phyloP scores from a whole-genome alignment of 2,888 invertebrate species.

The Campoletis raptor region DNA sequence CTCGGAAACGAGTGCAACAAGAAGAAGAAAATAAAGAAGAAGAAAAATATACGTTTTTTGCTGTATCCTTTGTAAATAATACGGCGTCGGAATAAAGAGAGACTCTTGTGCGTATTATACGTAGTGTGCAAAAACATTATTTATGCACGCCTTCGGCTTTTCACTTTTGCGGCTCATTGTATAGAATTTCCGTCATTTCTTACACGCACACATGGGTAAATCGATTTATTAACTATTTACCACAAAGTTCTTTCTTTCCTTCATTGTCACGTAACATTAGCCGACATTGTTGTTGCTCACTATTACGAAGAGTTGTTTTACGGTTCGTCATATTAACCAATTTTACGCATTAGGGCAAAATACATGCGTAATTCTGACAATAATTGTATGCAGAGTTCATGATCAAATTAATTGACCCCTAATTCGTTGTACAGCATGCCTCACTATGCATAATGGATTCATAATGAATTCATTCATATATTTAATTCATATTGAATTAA shows the following conservation, averaged over 20 bases:
- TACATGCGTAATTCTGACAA: no score
- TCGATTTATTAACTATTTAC: conserved; percentile 33
- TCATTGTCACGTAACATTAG: conserved; percentile 1
- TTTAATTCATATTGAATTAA: no score
- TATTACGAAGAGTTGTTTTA: not conserved
- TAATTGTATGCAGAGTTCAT: no score
- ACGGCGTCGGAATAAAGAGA: not conserved
- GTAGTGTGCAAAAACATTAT: not conserved
- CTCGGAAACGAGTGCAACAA: conserved; percentile 21
- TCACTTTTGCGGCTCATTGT: conserved; percentile 35
- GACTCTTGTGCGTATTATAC: not conserved
- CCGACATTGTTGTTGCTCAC: not conserved
- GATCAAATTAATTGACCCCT: no score
- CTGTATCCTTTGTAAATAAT: conserved; percentile 54
- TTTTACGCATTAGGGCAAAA: no score
- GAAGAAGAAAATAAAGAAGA: conserved; percentile 10
- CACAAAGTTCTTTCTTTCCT: conserved; percentile 24
- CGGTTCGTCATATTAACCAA: not conserved
- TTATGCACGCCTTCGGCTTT: conserved; percentile 23
- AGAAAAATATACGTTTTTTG: conserved; percentile 15
- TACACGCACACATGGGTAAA: conserved; percentile 4
- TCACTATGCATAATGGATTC: no score
- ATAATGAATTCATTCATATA: no score
- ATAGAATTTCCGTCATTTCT: conserved; percentile 28
- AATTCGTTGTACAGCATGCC: no score